Conservation (phyloP, 1,140 invertebrate species). For the Caenorhabditis remanei region DNA sequence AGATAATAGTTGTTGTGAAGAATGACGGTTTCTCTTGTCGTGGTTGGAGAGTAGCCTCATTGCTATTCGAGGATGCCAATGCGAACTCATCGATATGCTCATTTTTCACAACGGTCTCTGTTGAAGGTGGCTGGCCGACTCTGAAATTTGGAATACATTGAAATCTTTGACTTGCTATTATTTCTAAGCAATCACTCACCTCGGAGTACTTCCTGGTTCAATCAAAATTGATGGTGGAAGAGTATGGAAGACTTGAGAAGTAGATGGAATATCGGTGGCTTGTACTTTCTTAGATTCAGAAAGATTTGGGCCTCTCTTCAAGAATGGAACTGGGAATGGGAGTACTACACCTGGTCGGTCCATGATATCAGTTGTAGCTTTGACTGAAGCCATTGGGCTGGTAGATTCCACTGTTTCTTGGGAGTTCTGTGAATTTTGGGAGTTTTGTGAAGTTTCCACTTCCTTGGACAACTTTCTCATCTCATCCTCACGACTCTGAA, state of each 20-base stretch:
- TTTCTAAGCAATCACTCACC: background rate
- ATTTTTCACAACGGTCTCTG: background rate
- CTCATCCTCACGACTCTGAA: constrained; percentile 36
- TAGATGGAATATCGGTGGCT: constrained; percentile 13
- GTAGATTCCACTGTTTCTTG: constrained; percentile 5
- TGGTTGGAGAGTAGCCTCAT: background rate
- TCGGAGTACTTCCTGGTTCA: constrained; percentile 50
- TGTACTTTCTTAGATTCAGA: constrained; percentile 47
- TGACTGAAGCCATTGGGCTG: background rate
- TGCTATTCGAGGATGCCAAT: background rate
- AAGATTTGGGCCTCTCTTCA: constrained; percentile 62
- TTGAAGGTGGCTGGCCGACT: background rate
- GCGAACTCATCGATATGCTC: constrained; percentile 41
- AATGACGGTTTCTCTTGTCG: background rate
- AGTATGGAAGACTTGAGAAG: constrained; percentile 40
- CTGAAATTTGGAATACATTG: background rate
- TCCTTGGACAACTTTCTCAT: background rate
- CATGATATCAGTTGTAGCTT: constrained; percentile 59
- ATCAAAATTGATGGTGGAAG: constrained; percentile 61
- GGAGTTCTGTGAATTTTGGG: background rate
- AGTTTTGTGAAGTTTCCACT: background rate
- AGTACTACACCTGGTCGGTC: constrained; percentile 73
- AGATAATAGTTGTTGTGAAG: constrained; percentile 69
- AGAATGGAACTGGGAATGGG: constrained; percentile 76
- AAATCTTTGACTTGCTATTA: background rate